Evolutionary conservation across 2,888 invertebrate species (phyloP).

Genomic region (Cistogaster globosa): DNA sequence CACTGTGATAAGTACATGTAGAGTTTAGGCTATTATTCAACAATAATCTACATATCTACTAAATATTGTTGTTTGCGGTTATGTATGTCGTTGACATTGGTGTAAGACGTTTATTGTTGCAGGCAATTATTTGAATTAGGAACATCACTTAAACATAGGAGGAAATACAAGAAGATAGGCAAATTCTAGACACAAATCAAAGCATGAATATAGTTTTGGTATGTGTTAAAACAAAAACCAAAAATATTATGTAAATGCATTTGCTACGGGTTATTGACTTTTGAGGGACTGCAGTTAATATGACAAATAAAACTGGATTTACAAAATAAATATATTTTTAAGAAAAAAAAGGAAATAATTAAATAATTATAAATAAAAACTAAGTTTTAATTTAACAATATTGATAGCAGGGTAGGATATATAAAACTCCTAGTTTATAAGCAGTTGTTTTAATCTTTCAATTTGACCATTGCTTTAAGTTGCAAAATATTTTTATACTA

Average conservation of each 20-base stretch:
- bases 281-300: background rate
- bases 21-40: background rate
- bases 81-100: slow-evolving; percentile 36
- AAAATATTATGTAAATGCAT: background rate
- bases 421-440: too few species aligned
- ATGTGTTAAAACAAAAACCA: slow-evolving; percentile 11
- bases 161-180: background rate
- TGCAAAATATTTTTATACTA: too few species aligned
- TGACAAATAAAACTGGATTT: background rate
- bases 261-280: slow-evolving; percentile 27
- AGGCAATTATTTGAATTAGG: slow-evolving; percentile 53
- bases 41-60: background rate
- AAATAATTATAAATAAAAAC: too few species aligned
- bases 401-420: too few species aligned
- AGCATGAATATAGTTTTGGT: background rate
- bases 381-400: too few species aligned
- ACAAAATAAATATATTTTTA: background rate
- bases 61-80: slow-evolving; percentile 50
- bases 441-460: too few species aligned
- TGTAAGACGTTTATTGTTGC: slow-evolving; percentile 29
- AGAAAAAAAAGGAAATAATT: too few species aligned
- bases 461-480: too few species aligned
- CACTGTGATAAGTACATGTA: slow-evolving; percentile 54
- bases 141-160: background rate
- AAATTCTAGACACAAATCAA: too few species aligned